Conservation (phyloP, 2,797 vertebrate species). For the Eptatretus atami region DNA sequence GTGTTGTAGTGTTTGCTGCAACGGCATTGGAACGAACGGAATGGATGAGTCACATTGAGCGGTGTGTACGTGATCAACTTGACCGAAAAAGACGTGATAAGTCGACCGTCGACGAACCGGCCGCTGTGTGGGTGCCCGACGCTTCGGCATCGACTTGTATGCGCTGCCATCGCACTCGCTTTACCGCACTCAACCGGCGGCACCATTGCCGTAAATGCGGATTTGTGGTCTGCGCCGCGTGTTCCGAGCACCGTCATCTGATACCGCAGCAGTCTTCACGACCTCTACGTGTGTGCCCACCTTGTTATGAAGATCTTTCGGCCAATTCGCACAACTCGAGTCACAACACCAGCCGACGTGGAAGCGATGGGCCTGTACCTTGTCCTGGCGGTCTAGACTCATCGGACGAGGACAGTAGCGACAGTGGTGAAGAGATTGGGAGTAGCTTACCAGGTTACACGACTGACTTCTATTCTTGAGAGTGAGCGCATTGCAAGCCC, state of each 20-base stretch:
- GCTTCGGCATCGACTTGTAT: slow-evolving; percentile 3
- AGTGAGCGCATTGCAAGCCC: too few relatives aligned
- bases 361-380: too few relatives aligned
- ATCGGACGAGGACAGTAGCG: too few relatives aligned
- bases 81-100: not conserved
- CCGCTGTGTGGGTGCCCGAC: not conserved
- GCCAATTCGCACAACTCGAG: not conserved
- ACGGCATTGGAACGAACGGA: not conserved
- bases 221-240: slow-evolving; percentile 2
- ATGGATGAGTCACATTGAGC: not conserved
- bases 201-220: slow-evolving; percentile 4
- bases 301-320: not conserved
- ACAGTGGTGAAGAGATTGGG: too few relatives aligned
- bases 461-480: too few relatives aligned
- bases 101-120: not conserved
- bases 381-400: too few relatives aligned
- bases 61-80: not conserved
- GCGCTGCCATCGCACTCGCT: not conserved
- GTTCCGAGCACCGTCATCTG: not conserved
- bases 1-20: not conserved
- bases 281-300: not conserved
- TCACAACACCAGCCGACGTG: too few relatives aligned
- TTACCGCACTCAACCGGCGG: slow-evolving; percentile 4
- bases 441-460: too few relatives aligned
- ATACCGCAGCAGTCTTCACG: not conserved